Base-by-base conservation (phyloP, 2,888 invertebrate genomes). In the Tetragnatha montana region DNA sequence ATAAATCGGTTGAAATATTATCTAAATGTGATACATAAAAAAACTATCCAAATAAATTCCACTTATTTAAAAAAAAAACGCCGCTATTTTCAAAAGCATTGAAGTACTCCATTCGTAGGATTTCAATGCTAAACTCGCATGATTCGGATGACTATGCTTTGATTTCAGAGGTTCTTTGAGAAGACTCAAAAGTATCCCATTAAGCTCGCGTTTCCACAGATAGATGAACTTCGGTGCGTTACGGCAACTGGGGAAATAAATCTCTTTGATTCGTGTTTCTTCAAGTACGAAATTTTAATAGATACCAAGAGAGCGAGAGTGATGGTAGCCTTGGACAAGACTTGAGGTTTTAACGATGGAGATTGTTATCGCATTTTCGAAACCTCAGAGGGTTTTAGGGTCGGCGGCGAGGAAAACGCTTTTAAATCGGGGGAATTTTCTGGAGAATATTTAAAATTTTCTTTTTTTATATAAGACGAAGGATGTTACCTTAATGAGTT, bases 271-370 rank as follows among this genome's bases (percentile, higher is more conserved):
- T 78, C 78, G 60, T 78, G 78, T 22, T 60, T 22, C 14, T 51
- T 60, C 60, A 21, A 60, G 78, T 51, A 21, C 14, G 60, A 78
- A 22, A 60, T 60, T 78, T 78, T 78, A 78, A 78, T 78, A 22
- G 78, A n/a, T 75, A 75, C 35, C 4, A 14, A 60, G 60, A 10
- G 60, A 17, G 60, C 12, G 17, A 12, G 60, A 17, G 17, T 60
- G 60, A 17, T 60, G 6, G 7, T 60, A 60, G 14, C 60, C 60
- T 60, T 60, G 17, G 14, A 17, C 60, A 6, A 17, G 17, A 10
- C 12, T 10, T 17, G 60, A 60, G 60, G 60, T 60, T 60, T 60
- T 17, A 60, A 17, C 60, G 60, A 60, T 60, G 60, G 60, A 17
- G 60, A 60, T 60, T 60, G 60, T 60, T 60, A 60, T 60, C 60